Base-by-base conservation (phyloP, 1,140 invertebrate species). In the Eumeta japonica region DNA sequence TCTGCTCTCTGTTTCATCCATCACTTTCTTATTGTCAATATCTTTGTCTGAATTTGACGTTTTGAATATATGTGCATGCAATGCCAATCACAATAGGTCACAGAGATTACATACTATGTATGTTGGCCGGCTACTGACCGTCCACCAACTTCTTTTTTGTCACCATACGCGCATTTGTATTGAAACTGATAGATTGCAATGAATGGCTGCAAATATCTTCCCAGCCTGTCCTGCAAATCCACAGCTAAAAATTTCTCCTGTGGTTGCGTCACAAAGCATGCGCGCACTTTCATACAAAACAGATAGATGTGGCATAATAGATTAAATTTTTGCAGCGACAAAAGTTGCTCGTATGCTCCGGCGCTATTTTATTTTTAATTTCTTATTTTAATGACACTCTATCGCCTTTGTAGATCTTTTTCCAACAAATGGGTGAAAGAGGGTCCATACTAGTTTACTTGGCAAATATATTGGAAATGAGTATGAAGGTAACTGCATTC, bases 371-470 rank as follows among this genome's bases (percentile, higher is more conserved):
- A n/a, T n/a, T n/a, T n/a, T n/a, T n/a, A n/a, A n/a, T n/a, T n/a
- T n/a, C n/a, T n/a, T n/a, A n/a, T n/a, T n/a, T n/a, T n/a, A n/a
- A n/a, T n/a, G n/a, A n/a, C n/a, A n/a, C n/a, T n/a, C n/a, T n/a
- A n/a, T n/a, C n/a, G n/a, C n/a, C 35, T 63, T 66, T 61, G 45
- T 70, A 73, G 68, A 47, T 62, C 46, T 56, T 68, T 41, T 59
- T 70, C 28, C 63, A 52, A 17, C 59, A 66, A 64, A 66, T 70
- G 65, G 65, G 62, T 58, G 68, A 73, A 62, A 70, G 65, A 57
- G 65, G 68, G 59, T 70, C 68, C 57, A 49, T 55, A 32, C 56
- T 73, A 51, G 62, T 66, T 52, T 62, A 57, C 44, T 57, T 70
- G 51, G 56, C 56, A 47, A 64, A 59, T 57, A 42, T 65, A 34